phyloP scores from a whole-genome alignment of 2,888 invertebrate species.

The Druceiella hillmani region DNA sequence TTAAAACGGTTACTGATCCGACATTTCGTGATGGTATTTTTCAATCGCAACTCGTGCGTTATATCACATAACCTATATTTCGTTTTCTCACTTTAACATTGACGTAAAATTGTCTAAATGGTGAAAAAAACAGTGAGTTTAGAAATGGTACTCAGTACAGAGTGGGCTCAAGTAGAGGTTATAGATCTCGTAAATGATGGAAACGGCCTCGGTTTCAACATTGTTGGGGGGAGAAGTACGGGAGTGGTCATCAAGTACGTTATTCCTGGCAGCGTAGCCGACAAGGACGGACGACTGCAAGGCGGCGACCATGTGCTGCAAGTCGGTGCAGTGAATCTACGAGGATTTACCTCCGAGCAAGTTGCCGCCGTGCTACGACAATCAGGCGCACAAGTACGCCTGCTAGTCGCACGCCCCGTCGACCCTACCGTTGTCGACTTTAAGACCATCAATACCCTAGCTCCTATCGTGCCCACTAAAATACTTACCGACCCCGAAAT shows the following conservation, averaged over 20 bases:
- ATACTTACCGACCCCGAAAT: constrained; percentile 87
- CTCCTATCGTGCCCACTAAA: constrained; percentile 88
- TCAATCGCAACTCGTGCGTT: too few species aligned
- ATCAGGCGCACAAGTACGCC: constrained; percentile 75
- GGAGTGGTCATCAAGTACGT: constrained; percentile 99
- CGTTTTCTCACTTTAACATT: too few species aligned
- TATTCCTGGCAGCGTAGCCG: constrained; percentile 93
- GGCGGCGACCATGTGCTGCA: constrained; percentile 98
- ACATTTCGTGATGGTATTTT: too few species aligned
- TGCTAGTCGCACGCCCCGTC: constrained; percentile 90
- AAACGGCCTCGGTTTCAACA: constrained; percentile 95
- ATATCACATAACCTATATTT: too few species aligned
- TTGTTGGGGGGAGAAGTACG: constrained; percentile 95
- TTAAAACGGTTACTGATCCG: too few species aligned
- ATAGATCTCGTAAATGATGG: constrained; percentile 98
- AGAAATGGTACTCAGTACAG: constrained; percentile 87
- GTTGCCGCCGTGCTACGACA: constrained; percentile 67
- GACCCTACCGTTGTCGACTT: constrained; percentile 80
- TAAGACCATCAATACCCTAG: constrained; percentile 74
- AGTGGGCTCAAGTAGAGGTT: constrained; percentile 99
- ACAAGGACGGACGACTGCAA: constrained; percentile 90
- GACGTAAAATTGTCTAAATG: too few species aligned
- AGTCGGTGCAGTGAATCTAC: constrained; percentile 88
- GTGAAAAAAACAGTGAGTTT: constrained; percentile 33
- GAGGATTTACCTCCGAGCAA: constrained; percentile 95